Base-by-base conservation (phyloP, 2,888 invertebrate species). In the Odontothrips loti region DNA sequence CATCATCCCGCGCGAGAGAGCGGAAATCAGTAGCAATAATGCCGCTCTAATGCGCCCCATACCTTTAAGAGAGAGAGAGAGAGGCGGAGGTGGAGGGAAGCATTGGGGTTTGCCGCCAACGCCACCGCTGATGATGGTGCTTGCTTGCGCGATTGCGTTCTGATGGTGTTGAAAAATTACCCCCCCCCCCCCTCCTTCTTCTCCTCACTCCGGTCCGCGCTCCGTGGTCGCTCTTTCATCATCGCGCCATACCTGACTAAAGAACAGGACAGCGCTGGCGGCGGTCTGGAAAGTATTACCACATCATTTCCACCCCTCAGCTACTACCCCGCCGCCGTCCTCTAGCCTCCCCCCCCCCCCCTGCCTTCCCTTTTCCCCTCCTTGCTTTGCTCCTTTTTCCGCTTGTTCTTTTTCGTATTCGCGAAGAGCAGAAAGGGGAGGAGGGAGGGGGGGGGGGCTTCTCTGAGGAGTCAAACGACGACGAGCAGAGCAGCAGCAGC, bases 121-220 rank as follows among this genome's bases (percentile, higher is more conserved):
- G n/a, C n/a, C n/a, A n/a, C n/a, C n/a, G n/a, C n/a, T n/a, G n/a
- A n/a, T n/a, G n/a, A n/a, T n/a, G n/a, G n/a, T n/a, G n/a, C n/a
- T n/a, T n/a, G n/a, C n/a, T n/a, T n/a, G n/a, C n/a, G 51, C 51
- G 51, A 12, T 51, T 63, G 20, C n/a, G 17, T 63, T 23, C 63
- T n/a, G 68, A 11, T 20, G 68, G 68, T 68, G 68, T 23, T 68
- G 68, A 68, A 68, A 68, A 68, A 68, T 68, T 68, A 68, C 68
- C 68, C 63, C 63, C n/a, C n/a, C 63, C 63, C 1, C 63, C 63
- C 2, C 15, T 8, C 12, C 51, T 17, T 15, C 51, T 51, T n/a
- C n/a, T n/a, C n/a, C n/a, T n/a, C n/a, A 51, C 51, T 1, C 51
- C 51, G 17, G 51, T 17, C 51, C 12, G 51, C 51, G 15, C 51